Evolutionary conservation across 2,888 invertebrate species (phyloP).

Genomic region (Uloborus plumipes): DNA sequence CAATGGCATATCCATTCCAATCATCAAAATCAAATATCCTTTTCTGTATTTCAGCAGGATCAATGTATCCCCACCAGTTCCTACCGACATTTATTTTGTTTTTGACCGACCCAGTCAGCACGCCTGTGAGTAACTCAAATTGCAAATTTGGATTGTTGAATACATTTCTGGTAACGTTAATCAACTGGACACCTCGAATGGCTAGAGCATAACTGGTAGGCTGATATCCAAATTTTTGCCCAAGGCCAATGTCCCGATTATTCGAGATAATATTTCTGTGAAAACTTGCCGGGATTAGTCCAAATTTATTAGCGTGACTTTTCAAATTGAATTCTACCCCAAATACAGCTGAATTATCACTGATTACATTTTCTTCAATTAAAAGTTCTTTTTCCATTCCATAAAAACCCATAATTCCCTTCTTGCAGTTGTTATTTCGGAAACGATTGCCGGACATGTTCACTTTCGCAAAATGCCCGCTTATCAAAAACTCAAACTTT

Average conservation of each 20-base stretch:
- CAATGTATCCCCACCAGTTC: constrained; percentile 96
- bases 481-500: constrained; percentile 86
- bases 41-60: constrained; percentile 81
- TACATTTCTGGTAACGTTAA: constrained; percentile 89
- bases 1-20: constrained; percentile 98
- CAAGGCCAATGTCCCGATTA: constrained; percentile 75
- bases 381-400: constrained; percentile 98
- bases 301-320: constrained; percentile 91
- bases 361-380: constrained; percentile 84
- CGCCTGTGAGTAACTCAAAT: constrained; percentile 92
- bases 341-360: constrained; percentile 83
- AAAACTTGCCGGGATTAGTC: constrained; percentile 81
- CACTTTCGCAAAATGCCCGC: constrained; percentile 92
- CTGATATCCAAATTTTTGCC: constrained; percentile 41
- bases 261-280: constrained; percentile 82
- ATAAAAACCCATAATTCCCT: constrained; percentile 82
- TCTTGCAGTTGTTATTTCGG: constrained; percentile 85
- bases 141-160: constrained; percentile 82
- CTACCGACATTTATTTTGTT: constrained; percentile 88
- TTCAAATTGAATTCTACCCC: constrained; percentile 90
- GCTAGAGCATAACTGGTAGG: constrained; percentile 88
- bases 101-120: constrained; percentile 85
- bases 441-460: constrained; percentile 90
- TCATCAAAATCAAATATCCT: constrained; percentile 98
- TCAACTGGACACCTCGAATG: constrained; percentile 94